These are phyloP conservation scores for Enteromius unitaeniatus DNA, from an alignment of 2,797 vertebrate genomes.

Conservation along the genomic window DNA sequence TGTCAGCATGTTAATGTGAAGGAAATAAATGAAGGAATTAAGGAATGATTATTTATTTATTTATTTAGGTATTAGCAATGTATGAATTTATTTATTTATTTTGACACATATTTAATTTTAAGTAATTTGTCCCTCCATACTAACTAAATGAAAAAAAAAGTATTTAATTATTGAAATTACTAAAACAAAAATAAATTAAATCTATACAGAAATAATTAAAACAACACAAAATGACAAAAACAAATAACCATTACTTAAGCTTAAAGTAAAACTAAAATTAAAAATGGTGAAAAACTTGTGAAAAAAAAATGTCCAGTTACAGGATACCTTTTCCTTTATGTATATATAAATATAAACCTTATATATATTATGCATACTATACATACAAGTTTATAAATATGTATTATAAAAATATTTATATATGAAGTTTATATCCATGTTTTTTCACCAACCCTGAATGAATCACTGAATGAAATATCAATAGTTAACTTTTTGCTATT, in stretches of 20 bases:
- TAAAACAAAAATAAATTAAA: neutral
- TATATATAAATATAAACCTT: too few relatives aligned
- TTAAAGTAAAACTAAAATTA: neutral
- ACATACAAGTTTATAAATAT: too few relatives aligned
- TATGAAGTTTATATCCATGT: neutral
- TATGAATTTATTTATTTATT: too few relatives aligned
- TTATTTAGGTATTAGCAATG: too few relatives aligned
- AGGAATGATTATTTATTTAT: too few relatives aligned
- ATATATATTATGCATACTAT: too few relatives aligned
- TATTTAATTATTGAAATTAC: neutral
- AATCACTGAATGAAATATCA: neutral
- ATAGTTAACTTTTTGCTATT: slow-evolving; percentile 9
- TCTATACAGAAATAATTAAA: neutral
- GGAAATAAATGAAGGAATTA: too few relatives aligned
- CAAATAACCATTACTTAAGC: neutral
- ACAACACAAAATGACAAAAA: neutral
- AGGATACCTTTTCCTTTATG: too few relatives aligned
- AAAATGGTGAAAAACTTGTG: neutral
- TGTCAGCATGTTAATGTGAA: too few relatives aligned
- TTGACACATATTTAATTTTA: too few relatives aligned
- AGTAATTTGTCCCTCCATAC: neutral
- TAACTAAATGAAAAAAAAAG: neutral
- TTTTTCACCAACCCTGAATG: neutral
- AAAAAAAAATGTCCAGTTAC: too few relatives aligned
- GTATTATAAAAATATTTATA: neutral